Conservation (phyloP, 2,113 vertebrate genomes). For the Cyanistes caeruleus region DNA sequence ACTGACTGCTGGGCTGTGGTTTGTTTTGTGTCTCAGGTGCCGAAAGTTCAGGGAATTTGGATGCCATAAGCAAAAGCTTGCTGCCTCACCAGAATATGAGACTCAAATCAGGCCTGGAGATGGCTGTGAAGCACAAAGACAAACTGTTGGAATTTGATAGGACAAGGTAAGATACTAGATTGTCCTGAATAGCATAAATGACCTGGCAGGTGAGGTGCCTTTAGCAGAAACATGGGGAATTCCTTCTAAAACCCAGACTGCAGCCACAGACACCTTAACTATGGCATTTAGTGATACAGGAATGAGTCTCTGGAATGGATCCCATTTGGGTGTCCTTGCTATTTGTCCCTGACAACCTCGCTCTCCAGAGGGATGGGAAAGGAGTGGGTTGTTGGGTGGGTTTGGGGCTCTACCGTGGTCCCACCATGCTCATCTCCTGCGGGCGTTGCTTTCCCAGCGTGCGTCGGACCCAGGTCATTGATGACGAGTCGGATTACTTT, state of each 20-base stretch:
- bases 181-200: background rate
- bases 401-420: background rate
- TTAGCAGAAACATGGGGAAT: background rate
- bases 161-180: constrained; percentile 81
- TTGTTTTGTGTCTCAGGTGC: constrained; percentile 53
- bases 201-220: background rate
- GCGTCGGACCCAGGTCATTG: constrained; percentile 92
- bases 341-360: background rate
- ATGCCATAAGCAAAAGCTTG: constrained; percentile 75
- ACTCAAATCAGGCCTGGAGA: constrained; percentile 87
- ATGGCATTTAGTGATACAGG: background rate
- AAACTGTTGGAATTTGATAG: constrained; percentile 93
- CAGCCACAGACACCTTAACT: background rate
- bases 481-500: constrained; percentile 97
- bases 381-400: background rate
- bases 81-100: constrained; percentile 84
- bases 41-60: constrained; percentile 73
- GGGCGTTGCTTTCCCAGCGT: constrained; percentile 71
- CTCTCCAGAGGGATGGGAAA: background rate
- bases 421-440: background rate
- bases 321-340: background rate
- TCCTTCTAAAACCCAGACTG: background rate
- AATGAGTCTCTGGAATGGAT: background rate
- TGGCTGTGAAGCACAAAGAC: constrained; percentile 94
- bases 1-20: background rate